Evolutionary conservation across 1,140 invertebrate genomes (phyloP).

Genomic region (Drosophila micromelanica): DNA sequence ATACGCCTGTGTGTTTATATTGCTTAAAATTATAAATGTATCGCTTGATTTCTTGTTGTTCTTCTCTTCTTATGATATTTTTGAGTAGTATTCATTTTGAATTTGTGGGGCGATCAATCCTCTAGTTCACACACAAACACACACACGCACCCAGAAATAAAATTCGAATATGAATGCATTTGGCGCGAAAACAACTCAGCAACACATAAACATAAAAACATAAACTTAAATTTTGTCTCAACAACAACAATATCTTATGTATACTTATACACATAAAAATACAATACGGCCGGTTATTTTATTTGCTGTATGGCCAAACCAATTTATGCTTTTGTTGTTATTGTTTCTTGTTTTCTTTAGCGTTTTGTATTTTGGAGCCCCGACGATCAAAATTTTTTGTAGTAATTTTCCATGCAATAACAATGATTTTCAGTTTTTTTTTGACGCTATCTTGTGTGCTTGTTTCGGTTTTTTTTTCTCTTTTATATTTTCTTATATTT

Average conservation of each 20-base stretch:
- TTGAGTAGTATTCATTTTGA: not conserved
- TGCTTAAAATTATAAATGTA: slow-evolving; percentile 36
- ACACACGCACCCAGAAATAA: slow-evolving; percentile 4
- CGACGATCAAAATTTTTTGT: slow-evolving; percentile 69
- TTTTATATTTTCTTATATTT: slow-evolving; percentile 10
- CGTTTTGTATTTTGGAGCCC: slow-evolving; percentile 22
- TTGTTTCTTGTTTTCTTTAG: slow-evolving; percentile 42
- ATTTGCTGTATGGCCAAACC: slow-evolving; percentile 66
- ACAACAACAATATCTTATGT: slow-evolving; percentile 17
- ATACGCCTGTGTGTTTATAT: slow-evolving; percentile 22
- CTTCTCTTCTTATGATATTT: not conserved
- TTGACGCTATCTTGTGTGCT: slow-evolving; percentile 52
- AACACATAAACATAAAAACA: slow-evolving; percentile 4
- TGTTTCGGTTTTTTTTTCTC: slow-evolving; percentile 19
- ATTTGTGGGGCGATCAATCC: slow-evolving; percentile 23
- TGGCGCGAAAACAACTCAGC: slow-evolving; percentile 55
- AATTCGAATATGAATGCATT: slow-evolving; percentile 55
- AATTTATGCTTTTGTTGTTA: slow-evolving; percentile 67
- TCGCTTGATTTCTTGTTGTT: slow-evolving; percentile 15
- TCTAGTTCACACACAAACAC: slow-evolving; percentile 15
- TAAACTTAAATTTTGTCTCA: slow-evolving; percentile 57
- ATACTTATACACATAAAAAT: slow-evolving; percentile 4
- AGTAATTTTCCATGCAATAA: slow-evolving; percentile 83
- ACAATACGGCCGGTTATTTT: slow-evolving; percentile 55
- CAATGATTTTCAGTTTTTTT: slow-evolving; percentile 68